Evolutionary conservation across 2,113 vertebrate species (phyloP).

Genomic region (western clawed frog (Xenopus tropicalis)): UCB_Xtro_10.0 CM004450.2:12132501-12133000

Average conservation of each 20-base stretch:
- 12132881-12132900: constrained; percentile 52
- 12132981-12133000: neutral
- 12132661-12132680: too few relatives aligned
- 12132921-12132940: neutral
- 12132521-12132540: too few relatives aligned
- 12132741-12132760: constrained; percentile 59
- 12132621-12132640: too few relatives aligned
- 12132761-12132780: constrained; percentile 37
- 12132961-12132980: neutral
- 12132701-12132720: constrained; percentile 24
- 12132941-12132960: neutral
- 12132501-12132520: too few relatives aligned
- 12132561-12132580: too few relatives aligned
- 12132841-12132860: constrained; percentile 40
- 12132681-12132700: too few relatives aligned
- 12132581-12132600: too few relatives aligned
- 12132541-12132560: too few relatives aligned
- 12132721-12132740: constrained; percentile 63
- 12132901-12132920: constrained; percentile 50
- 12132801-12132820: constrained; percentile 46
- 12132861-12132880: constrained; percentile 42
- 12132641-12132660: too few relatives aligned
- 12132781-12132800: constrained; percentile 50
- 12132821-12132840: constrained; percentile 14
- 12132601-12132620: too few relatives aligned